These are phyloP conservation scores for Amblyjoppa proteus DNA, from an alignment of 2,888 invertebrate species.

Conservation along the genomic window DNA sequence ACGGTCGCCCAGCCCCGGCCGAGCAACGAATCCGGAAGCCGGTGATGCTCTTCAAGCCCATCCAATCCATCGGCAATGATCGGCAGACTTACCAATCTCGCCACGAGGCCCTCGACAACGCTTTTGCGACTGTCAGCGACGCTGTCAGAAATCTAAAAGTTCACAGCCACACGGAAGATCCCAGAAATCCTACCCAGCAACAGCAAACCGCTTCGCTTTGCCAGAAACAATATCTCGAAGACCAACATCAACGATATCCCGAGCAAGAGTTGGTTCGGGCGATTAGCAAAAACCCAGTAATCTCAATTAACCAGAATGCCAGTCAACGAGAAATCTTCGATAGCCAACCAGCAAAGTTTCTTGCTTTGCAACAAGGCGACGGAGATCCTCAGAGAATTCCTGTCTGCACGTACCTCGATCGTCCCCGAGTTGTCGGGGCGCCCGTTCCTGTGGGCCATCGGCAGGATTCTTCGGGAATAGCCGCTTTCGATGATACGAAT, in stretches of 20 bases:
- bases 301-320: not conserved
- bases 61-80: constrained; percentile 19
- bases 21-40: constrained; percentile 27
- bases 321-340: not conserved
- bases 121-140: constrained; percentile 18
- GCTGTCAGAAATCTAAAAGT: constrained; percentile 26
- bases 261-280: not conserved
- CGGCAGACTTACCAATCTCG: not conserved
- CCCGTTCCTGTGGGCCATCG: not conserved
- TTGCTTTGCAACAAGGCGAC: constrained; percentile 33
- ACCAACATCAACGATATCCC: not conserved
- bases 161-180: not conserved
- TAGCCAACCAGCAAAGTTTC: constrained; percentile 49
- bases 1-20: not conserved
- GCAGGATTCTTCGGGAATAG: constrained; percentile 7
- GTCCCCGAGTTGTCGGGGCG: not conserved
- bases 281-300: not conserved
- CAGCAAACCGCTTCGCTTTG: too few relatives aligned
- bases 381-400: constrained; percentile 53
- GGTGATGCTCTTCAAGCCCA: constrained; percentile 55
- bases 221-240: too few relatives aligned
- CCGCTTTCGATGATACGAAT: not conserved
- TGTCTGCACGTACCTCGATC: constrained; percentile 37
- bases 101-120: not conserved
- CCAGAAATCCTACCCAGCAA: not conserved